phyloP scores from a whole-genome alignment of 2,888 invertebrate genomes.

The Stenurella melanura region DNA sequence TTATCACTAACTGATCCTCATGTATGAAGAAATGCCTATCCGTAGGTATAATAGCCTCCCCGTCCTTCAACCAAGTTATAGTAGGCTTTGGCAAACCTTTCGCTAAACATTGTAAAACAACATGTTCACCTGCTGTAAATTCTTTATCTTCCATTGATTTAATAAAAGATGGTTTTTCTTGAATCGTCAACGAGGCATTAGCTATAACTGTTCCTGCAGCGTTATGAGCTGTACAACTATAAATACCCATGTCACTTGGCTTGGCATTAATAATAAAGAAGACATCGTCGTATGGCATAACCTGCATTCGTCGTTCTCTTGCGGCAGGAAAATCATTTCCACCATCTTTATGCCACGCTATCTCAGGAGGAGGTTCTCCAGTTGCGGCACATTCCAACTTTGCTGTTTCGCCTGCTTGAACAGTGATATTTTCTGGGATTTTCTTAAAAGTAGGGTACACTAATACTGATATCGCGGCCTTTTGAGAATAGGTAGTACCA shows the following conservation, averaged over 20 bases:
- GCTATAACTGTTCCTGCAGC: conserved; percentile 90
- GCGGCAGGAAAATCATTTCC: conserved; percentile 96
- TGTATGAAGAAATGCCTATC: conserved; percentile 91
- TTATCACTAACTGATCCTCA: conserved; percentile 90
- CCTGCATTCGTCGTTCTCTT: conserved; percentile 92
- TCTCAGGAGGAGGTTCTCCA: conserved; percentile 91
- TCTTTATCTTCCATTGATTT: conserved; percentile 91
- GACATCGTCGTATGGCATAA: conserved; percentile 92
- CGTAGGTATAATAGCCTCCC: conserved; percentile 81
- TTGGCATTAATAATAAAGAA: conserved; percentile 96
- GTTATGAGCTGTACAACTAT: conserved; percentile 95
- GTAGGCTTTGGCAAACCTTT: conserved; percentile 88
- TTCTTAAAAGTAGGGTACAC: conserved; percentile 91
- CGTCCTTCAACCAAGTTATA: conserved; percentile 91
- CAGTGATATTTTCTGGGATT: conserved; percentile 88
- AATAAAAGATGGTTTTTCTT: conserved; percentile 90
- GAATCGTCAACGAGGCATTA: conserved; percentile 89
- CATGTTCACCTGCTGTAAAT: conserved; percentile 86
- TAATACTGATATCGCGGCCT: conserved; percentile 90
- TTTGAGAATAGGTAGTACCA: conserved; percentile 91
- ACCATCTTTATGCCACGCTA: conserved; percentile 94
- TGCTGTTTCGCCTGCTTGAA: conserved; percentile 89
- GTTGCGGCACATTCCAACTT: conserved; percentile 93
- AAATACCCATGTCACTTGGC: conserved; percentile 91
- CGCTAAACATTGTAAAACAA: conserved; percentile 92